Conservation (phyloP, 2,113 vertebrate species). For the Empidonax alnorum region DNA sequence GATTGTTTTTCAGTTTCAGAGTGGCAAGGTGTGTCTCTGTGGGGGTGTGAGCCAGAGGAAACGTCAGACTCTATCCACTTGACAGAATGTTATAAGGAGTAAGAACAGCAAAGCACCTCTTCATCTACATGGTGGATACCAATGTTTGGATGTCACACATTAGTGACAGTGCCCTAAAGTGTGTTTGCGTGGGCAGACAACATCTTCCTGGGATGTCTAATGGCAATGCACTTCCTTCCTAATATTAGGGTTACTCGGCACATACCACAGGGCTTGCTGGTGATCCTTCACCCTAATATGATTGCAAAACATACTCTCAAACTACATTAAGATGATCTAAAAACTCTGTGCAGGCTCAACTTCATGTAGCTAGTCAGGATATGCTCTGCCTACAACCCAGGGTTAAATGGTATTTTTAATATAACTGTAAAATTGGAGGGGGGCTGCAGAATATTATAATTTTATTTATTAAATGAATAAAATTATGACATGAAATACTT, state of each 20-base stretch:
- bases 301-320: background rate
- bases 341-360: background rate
- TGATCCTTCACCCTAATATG: background rate
- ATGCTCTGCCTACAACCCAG: background rate
- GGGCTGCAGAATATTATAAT: background rate
- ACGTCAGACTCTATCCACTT: background rate
- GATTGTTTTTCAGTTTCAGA: background rate
- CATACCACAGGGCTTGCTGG: background rate
- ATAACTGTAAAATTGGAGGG: background rate
- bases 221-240: background rate
- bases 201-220: background rate
- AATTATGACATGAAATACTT: background rate
- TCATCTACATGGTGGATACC: background rate
- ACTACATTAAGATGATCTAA: background rate
- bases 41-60: background rate
- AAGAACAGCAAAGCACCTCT: background rate
- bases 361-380: background rate
- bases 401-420: background rate
- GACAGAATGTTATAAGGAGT: background rate
- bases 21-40: background rate
- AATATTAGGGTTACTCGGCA: background rate
- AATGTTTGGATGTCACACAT: background rate
- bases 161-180: background rate
- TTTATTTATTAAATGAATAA: background rate
- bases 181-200: rapidly evolving